Percentiles rank a stretch among this genome's conserved stretches.
Conservation (phyloP, 2,797 vertebrate species). For the Clarias laeviceps region DNA sequence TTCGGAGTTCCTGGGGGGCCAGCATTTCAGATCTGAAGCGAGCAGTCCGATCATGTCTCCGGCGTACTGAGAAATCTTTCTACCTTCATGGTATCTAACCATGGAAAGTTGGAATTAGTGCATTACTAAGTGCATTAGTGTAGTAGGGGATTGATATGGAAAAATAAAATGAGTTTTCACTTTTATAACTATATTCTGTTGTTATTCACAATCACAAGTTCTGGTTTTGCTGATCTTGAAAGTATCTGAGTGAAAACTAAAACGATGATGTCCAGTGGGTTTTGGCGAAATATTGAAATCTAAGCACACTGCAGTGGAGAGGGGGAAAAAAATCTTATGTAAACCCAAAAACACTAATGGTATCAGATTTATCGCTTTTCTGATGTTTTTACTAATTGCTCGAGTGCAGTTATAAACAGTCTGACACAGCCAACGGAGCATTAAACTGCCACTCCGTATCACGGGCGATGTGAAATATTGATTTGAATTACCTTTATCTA, state of each 20-base stretch:
- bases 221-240: not conserved
- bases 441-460: constrained; percentile 3
- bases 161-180: too few relatives aligned
- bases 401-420: not conserved
- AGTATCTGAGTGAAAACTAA: not conserved
- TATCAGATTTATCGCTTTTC: not conserved
- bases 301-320: not conserved
- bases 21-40: too few relatives aligned
- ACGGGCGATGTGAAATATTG: not conserved
- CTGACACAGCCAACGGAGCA: not conserved
- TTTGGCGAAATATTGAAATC: constrained; percentile 6
- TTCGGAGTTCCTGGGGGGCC: too few relatives aligned
- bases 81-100: too few relatives aligned
- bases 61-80: too few relatives aligned
- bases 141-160: too few relatives aligned
- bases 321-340: not conserved
- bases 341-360: constrained; percentile 2
- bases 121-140: too few relatives aligned
- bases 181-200: too few relatives aligned
- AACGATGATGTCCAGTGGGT: not conserved
- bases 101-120: too few relatives aligned
- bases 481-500: not conserved
- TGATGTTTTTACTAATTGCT: not conserved
- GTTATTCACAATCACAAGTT: too few relatives aligned
- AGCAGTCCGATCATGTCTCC: too few relatives aligned